Conservation (phyloP, 2,113 vertebrate genomes). For the Grammomys dolichurus region DNA sequence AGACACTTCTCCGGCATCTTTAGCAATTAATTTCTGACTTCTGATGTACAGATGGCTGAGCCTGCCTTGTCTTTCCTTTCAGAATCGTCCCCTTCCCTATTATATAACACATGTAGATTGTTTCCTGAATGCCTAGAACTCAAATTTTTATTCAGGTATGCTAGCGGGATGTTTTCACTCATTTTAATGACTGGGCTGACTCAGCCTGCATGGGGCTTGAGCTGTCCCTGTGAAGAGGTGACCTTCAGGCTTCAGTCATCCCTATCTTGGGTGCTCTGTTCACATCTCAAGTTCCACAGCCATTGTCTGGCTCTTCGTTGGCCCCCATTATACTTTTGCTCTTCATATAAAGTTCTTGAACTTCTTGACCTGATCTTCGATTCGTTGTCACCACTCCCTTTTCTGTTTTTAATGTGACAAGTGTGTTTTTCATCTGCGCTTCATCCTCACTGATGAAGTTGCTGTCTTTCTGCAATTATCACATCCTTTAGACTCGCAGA, state of each 20-base stretch:
- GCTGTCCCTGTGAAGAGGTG: too few species aligned
- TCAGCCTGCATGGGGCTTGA: background rate
- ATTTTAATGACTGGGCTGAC: background rate
- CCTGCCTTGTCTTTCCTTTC: background rate
- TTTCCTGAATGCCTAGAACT: background rate
- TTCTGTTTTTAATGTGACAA: background rate
- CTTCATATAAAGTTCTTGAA: background rate
- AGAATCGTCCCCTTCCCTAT: background rate
- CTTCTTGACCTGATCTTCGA: background rate
- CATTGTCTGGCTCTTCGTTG: background rate
- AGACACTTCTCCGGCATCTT: background rate
- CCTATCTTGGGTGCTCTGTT: fast-evolving
- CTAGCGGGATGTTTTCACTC: background rate
- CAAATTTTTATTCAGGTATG: background rate
- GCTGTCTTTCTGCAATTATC: background rate
- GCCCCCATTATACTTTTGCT: background rate
- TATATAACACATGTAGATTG: background rate
- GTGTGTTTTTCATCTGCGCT: background rate
- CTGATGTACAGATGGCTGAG: background rate
- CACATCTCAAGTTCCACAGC: fast-evolving
- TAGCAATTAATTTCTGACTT: background rate
- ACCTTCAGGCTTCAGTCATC: background rate
- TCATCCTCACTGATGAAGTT: background rate
- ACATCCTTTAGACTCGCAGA: background rate
- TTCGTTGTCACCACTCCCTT: background rate